Base-by-base conservation (phyloP, 2,797 vertebrate genomes). In the Phylloscopus collybita region DNA sequence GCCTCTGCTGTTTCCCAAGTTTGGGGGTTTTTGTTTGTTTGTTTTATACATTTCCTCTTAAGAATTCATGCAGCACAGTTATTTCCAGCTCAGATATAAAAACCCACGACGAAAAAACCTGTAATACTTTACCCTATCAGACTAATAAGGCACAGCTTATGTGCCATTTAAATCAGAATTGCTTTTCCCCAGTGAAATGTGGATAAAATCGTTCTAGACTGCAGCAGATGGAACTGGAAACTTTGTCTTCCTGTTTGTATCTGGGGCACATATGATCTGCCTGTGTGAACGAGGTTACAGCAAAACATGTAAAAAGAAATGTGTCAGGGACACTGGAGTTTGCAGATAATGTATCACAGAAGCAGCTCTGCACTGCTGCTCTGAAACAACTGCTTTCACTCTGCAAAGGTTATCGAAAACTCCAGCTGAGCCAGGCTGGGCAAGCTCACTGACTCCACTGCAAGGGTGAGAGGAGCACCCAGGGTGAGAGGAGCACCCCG, bases 191-290 rank as follows among this genome's bases (percentile, higher is more conserved):
- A 32, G 66, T 16, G 60, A 94, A 92, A 6, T 23, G 76, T 11
- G 32, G 87, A 95, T 88, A 93, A 91, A 96, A 91, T 66, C 0
- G 3, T 91, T 94, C 80, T 91, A 93, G 91, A 83, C 72, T 86
- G 81, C 65, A 93, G 82, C 92, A 95, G 92, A 92, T 85, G 88
- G 88, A 88, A 86, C 20, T 40, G 42, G 66, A 92, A 91, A 94
- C 60, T 83, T 79, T 59, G 56, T 42, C 85, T 79, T 94, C 69
- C 90, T 70, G 40, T 86, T 83, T 73, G 47, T 81, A 86, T 92
- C 82, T 88, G 66, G 86, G 92, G 40, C 78, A 85, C 80, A 32
- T 47, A 88, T 12, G 60, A 95, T 84, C 60, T 67, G 91, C 56
- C 85, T 64, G 27, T 59, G 42, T 15, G 83, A 86, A 66, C 25